Base-by-base conservation (phyloP, 2,888 invertebrate genomes). In the Synergus gifuensis region DNA sequence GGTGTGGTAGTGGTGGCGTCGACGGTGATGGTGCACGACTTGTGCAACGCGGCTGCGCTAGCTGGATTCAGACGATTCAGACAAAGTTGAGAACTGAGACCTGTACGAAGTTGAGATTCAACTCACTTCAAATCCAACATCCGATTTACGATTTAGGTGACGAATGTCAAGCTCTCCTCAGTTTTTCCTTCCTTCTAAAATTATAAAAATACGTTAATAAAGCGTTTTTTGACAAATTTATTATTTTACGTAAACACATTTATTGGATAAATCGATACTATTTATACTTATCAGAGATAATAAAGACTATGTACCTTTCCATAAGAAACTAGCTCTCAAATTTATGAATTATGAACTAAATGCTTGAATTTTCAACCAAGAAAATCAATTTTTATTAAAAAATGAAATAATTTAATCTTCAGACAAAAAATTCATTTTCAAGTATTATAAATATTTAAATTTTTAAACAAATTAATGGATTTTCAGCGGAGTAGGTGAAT, bases 41-140 rank as follows among this genome's bases (percentile, higher is more conserved):
- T 76, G 81, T 84, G 86, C 85, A 86, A 85, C 85, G 86, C 87
- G 87, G 85, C 87, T 87, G 87, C 87, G 87, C 86, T 86, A 78
- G 82, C 83, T 82, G 79, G 79, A 80, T 81, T 83, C 78, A 54
- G 8, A 8, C 7, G 7, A 7, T n/a, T 49, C 16, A 49, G 49
- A 49, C 49, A 5, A 54, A n/a, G 16, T n/a, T n/a, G n/a, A n/a
- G n/a, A 54, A 42, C 7, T 54, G 54, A 54, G n/a, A n/a, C 7
- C 14, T 49, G 49, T 16, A 54, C 54, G n/a, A 54, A 54, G 54
- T 54, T 54, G 54, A 18, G 54, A n/a, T n/a, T 54, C 9, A 28
- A 60, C 46, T n/a, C 0, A 49, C 3, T 22, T 22, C 49, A 73
- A 73, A 54, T 36, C 73, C 44, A 67, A 67, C 67, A 67, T 46